Evolutionary conservation across 2,113 vertebrate species (phyloP).

Genomic region (Catharus fuscescens): DNA sequence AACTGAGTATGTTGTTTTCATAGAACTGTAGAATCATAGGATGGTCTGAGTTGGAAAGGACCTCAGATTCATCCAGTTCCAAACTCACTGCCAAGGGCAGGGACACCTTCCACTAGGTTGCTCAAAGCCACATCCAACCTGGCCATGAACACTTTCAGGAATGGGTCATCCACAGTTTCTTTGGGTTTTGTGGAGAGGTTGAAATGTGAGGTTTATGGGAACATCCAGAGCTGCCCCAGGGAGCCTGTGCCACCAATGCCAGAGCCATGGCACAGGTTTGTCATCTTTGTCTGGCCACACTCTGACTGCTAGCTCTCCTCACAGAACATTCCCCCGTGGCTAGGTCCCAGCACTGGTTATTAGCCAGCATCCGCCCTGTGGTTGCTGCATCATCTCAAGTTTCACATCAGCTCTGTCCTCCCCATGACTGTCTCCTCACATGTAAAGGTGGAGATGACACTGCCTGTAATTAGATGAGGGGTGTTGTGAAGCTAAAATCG

Average conservation of each 20-base stretch:
- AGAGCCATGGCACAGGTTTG: accelerated
- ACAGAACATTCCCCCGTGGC: accelerated
- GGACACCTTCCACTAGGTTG: not conserved
- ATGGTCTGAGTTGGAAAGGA: not conserved
- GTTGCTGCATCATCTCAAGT: accelerated
- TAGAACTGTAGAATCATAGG: not conserved
- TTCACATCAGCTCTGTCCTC: accelerated
- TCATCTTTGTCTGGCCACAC: not conserved
- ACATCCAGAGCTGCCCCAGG: not conserved
- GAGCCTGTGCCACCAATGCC: accelerated
- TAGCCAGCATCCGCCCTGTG: not conserved
- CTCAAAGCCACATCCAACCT: not conserved
- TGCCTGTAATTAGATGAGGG: not conserved
- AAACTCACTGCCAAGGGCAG: not conserved
- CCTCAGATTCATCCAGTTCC: not conserved
- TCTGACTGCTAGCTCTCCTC: not conserved
- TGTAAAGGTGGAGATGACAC: not conserved
- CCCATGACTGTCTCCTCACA: not conserved
- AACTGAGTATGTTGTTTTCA: not conserved
- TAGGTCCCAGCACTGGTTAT: not conserved
- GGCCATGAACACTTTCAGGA: not conserved
- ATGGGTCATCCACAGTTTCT: not conserved
- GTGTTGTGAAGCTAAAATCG: not conserved
- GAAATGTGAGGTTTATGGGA: not conserved
- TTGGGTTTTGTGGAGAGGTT: not conserved